These are phyloP conservation scores for Malthinus seriepunctatus DNA, from an alignment of 2,888 invertebrate genomes.

Conservation along the genomic window DNA sequence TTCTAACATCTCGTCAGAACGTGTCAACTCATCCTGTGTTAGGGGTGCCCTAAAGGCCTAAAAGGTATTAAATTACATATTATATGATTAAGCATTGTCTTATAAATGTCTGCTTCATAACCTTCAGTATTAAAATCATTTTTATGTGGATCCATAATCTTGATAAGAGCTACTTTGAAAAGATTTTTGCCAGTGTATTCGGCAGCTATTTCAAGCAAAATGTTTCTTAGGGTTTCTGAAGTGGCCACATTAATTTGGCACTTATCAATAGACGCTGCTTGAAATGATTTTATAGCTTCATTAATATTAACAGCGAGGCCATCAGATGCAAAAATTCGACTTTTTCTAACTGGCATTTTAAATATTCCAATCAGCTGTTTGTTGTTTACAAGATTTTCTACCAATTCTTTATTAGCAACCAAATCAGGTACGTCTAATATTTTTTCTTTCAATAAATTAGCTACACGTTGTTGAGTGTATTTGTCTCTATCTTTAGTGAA, in stretches of 20 bases:
- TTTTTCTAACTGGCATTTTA: constrained; percentile 4
- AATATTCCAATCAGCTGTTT: constrained; percentile 9
- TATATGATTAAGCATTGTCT: too few species aligned
- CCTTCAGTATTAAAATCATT: constrained; percentile 7
- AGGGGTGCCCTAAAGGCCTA: too few species aligned
- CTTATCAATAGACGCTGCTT: neutral
- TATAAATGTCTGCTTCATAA: constrained; percentile 13
- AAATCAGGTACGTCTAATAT: constrained; percentile 4
- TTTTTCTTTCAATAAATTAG: constrained; percentile 1
- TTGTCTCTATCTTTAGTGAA: constrained; percentile 10
- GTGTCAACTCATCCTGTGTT: too few species aligned
- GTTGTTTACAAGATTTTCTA: constrained; percentile 1
- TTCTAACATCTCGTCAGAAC: constrained; percentile 1
- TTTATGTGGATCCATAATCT: neutral
- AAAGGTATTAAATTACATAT: too few species aligned
- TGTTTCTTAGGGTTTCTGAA: constrained; percentile 3
- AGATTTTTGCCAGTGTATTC: constrained; percentile 9
- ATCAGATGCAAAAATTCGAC: neutral
- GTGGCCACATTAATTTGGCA: constrained; percentile 10
- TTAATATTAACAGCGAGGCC: constrained; percentile 7
- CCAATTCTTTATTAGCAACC: neutral
- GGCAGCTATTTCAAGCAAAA: constrained; percentile 4
- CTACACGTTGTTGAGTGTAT: constrained; percentile 5
- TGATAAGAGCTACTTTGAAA: constrained; percentile 4
- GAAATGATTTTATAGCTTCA: constrained; percentile 2